Conservation (phyloP, 2,888 invertebrate species). For the Tanytarsus gracilentus region DNA sequence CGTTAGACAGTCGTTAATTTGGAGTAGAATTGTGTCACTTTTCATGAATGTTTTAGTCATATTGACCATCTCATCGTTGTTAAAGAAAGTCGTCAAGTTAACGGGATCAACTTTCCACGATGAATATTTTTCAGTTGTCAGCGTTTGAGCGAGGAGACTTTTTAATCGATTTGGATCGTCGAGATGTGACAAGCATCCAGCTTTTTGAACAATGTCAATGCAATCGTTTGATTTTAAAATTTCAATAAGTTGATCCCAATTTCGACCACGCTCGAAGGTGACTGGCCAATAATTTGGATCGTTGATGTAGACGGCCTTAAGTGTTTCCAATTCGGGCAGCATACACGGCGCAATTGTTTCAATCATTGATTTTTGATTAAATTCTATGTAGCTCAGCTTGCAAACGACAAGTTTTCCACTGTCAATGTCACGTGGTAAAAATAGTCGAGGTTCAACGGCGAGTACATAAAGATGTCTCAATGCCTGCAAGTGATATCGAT, state of each 20-base stretch:
- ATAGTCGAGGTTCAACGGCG: constrained; percentile 81
- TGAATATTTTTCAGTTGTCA: constrained; percentile 57
- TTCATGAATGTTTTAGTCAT: constrained; percentile 60
- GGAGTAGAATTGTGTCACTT: constrained; percentile 53
- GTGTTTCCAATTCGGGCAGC: constrained; percentile 66
- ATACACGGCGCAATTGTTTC: constrained; percentile 72
- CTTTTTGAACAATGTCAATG: constrained; percentile 79
- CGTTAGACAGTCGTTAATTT: constrained; percentile 71
- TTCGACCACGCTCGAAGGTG: constrained; percentile 66
- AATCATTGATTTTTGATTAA: constrained; percentile 46
- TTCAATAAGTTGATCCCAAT: constrained; percentile 72
- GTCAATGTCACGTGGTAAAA: constrained; percentile 78
- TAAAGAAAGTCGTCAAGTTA: constrained; percentile 65
- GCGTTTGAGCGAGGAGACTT: constrained; percentile 65
- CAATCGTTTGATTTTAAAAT: constrained; percentile 59
- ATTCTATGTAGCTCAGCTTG: constrained; percentile 52
- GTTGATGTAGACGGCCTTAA: constrained; percentile 66
- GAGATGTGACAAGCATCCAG: constrained; percentile 77
- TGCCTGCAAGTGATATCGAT: constrained; percentile 94
- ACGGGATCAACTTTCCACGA: constrained; percentile 47
- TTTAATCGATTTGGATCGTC: constrained; percentile 76
- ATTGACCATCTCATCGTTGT: constrained; percentile 58
- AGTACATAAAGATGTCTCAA: constrained; percentile 92
- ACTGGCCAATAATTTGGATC: constrained; percentile 89
- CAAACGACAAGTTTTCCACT: constrained; percentile 74